Base-by-base conservation (phyloP, 2,888 invertebrate species). In the Parnassius apollo region DNA sequence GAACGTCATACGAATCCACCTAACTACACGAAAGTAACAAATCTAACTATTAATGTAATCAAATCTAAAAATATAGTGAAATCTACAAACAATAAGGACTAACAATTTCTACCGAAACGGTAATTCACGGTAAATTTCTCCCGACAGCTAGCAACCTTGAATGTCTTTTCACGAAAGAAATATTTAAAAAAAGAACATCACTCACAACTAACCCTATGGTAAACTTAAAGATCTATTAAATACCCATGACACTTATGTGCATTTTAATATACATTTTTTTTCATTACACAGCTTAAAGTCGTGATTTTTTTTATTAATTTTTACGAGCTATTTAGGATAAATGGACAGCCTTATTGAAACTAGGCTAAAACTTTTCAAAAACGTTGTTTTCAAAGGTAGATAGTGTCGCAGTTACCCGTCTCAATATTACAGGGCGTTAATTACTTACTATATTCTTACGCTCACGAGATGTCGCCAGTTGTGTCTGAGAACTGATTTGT, bases 261-360 rank as follows among this genome's bases (percentile, higher is more conserved):
- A 62, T 65, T 66, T 65, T 65, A 66, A 67, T 65, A 66, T 67
- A 66, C 64, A 63, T 65, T 59, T 68, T 69, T 63, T 62, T 59
- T 59, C 59, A 52, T 52, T 50, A 58, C 58, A 58, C 46, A 45
- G 11, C 13, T 53, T 25, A 25, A 53, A 25, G 50, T 13, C 45
- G 7, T 44, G 13, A 42, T 57, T 57, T 59, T 51, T 51, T 50
- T 49, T 22, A 7, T 9, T 49, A 44, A 45, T 35, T 58, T 57
- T 59, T 42, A 59, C 10, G 10, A 25, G 22, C 59, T 59, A 59
- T 59, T 10, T 45, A 51, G 51, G 52, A 42, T 59, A 59, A 51
- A 59, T 52, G 59, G 59, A 59, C 59, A 59, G 59, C 53, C 59
- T 45, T 46, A 59, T 46, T 25, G 25, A 50, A 57, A 50, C 58